Conservation (phyloP, 2,888 invertebrate species). For the Pristionchus maxplancki region DNA sequence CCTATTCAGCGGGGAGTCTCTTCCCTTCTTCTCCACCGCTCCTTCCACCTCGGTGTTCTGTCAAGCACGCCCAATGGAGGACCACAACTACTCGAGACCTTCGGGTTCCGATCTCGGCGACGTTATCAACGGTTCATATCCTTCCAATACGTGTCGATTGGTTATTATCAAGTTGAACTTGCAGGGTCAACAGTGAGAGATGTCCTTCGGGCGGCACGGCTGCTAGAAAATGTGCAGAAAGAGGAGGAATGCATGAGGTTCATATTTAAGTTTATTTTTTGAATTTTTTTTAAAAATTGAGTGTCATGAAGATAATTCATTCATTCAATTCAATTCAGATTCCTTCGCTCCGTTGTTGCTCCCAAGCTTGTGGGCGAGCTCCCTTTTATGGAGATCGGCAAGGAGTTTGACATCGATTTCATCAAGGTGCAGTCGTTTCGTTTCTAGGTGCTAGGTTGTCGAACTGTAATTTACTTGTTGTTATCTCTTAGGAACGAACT, state of each 20-base stretch:
- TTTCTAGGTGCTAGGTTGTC: too few relatives aligned
- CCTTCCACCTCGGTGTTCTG: neutral
- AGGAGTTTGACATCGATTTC: conserved; percentile 23
- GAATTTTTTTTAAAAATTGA: too few relatives aligned
- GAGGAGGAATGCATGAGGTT: conserved; percentile 13
- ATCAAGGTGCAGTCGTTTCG: neutral
- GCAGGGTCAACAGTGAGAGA: neutral
- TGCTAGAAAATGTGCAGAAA: neutral
- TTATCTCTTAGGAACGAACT: neutral
- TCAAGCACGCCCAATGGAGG: neutral
- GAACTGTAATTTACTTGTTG: too few relatives aligned
- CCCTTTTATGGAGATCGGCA: neutral
- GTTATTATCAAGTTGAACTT: too few relatives aligned
- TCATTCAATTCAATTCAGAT: too few relatives aligned
- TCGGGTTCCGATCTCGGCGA: neutral
- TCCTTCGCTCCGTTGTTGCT: neutral
- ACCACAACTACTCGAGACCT: neutral
- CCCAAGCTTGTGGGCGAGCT: neutral
- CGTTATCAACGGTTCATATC: neutral
- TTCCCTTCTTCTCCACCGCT: neutral
- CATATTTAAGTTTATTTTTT: neutral
- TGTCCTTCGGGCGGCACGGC: neutral
- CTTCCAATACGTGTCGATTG: neutral
- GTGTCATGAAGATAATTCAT: too few relatives aligned
- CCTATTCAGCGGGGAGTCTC: neutral